These are phyloP conservation scores for Conger conger DNA, from an alignment of 2,113 vertebrate species.

Conservation along the genomic window DNA sequence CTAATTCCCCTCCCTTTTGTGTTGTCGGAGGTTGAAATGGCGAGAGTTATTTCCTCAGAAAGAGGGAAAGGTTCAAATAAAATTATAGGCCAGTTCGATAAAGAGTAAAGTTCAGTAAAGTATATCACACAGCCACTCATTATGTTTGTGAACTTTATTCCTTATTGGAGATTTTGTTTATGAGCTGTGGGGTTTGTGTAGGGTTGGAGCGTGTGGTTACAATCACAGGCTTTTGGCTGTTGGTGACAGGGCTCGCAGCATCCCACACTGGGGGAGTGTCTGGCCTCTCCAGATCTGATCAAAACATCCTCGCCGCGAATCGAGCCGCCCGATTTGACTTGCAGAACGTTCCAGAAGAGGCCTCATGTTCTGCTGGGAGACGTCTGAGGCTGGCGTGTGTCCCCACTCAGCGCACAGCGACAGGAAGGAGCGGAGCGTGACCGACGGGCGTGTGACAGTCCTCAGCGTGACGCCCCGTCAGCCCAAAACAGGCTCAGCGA, in stretches of 20 bases:
- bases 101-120: no score
- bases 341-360: not conserved
- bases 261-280: not conserved
- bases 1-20: no score
- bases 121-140: no score
- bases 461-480: not conserved
- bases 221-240: not conserved
- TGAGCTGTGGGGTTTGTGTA: no score
- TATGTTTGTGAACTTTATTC: no score
- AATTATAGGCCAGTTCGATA: no score
- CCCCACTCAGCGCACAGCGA: not conserved
- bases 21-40: no score
- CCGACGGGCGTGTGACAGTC: not conserved
- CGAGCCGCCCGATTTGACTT: not conserved
- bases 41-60: no score
- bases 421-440: not conserved
- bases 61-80: no score
- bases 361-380: not conserved
- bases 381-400: not conserved
- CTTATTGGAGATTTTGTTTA: no score
- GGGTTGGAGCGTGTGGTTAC: no score
- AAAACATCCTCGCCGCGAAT: not conserved
- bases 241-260: not conserved
- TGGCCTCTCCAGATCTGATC: not conserved
- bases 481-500: not conserved